Base-by-base conservation (phyloP, 1,140 invertebrate genomes). In the Cotesia typhae region DNA sequence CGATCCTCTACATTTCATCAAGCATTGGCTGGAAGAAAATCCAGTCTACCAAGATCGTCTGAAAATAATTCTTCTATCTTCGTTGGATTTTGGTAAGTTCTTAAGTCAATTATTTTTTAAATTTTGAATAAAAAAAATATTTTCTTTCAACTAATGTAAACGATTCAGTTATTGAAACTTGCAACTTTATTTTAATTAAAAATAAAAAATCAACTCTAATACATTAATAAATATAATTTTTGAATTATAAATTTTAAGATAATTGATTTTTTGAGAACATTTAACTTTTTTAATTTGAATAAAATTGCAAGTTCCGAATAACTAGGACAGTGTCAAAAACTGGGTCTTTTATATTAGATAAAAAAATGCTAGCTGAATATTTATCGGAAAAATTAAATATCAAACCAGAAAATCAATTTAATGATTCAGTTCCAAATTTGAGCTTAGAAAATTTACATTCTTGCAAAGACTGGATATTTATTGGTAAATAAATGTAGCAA, bases 1-100 rank as follows among this genome's bases (percentile, higher is more conserved):
- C 1, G 88, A 89, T 77, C 88, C 88, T 71, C 75, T 89, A 7
- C 73, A 85, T 14, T 89, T 87, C 75, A 76, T 88, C 51, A 87
- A 88, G 73, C 85, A 89, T 76, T 81, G 87, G 38, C 53, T 89
- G 5, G 67, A 79, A 38, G 81, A 83, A 64, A 87, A 87, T 3
- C 77, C 80, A 10, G 77, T 78, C 72, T 86, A 77, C 51, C 80
- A 84, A 60, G 83, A 88, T 74, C 70, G 78, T 12, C 74, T 87
- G 2, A 84, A 84, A 74, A 81, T 89, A 12, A 83, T 89, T 20
- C 73, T 89, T 10, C 69, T 89, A 2, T 79, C 81, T 12, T 84
- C 87, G 1, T 79, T 83, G 5, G 78, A 75, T 67, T 82, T 88
- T 9, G 79, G 82, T 82, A 28, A 28, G 3, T 28, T 28, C 28